These are phyloP conservation scores for Pomacea maculata DNA, from an alignment of 1,140 invertebrate genomes.

Conservation along the genomic window DNA sequence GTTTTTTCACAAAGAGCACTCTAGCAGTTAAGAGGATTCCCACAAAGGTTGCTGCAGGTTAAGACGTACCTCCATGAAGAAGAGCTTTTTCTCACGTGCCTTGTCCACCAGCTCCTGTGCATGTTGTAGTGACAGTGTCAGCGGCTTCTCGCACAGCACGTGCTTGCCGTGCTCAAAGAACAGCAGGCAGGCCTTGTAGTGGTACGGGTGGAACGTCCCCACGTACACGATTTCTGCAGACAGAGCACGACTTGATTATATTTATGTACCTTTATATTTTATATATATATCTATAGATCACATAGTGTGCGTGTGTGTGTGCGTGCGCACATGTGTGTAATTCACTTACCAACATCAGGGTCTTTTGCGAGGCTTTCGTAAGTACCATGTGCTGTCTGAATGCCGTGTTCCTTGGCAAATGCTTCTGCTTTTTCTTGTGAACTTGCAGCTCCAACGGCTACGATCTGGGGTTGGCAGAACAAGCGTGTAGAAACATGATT, in stretches of 20 bases:
- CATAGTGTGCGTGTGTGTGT: not conserved
- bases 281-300: not conserved
- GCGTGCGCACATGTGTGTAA: not conserved
- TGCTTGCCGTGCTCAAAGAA: slow-evolving; percentile 80
- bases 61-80: slow-evolving; percentile 76
- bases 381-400: slow-evolving; percentile 76
- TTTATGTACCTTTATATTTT: not conserved
- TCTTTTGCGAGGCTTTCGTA: slow-evolving; percentile 81
- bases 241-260: not conserved
- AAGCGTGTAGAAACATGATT: no score
- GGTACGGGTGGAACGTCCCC: slow-evolving; percentile 76
- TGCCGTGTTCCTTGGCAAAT: slow-evolving; percentile 79
- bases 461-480: slow-evolving; percentile 62
- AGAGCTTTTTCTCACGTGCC: slow-evolving; percentile 70
- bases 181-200: slow-evolving; percentile 73
- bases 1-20: no score
- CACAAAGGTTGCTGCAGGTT: no score
- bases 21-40: no score
- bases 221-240: slow-evolving; percentile 81
- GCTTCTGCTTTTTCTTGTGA: slow-evolving; percentile 73
- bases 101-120: slow-evolving; percentile 43
- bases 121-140: slow-evolving; percentile 76
- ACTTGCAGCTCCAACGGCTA: slow-evolving; percentile 77
- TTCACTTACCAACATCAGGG: slow-evolving; percentile 76
- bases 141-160: slow-evolving; percentile 84